These are phyloP conservation scores for Ploceus nigricollis DNA, from an alignment of 2,113 vertebrate species.

Conservation along the genomic window DNA sequence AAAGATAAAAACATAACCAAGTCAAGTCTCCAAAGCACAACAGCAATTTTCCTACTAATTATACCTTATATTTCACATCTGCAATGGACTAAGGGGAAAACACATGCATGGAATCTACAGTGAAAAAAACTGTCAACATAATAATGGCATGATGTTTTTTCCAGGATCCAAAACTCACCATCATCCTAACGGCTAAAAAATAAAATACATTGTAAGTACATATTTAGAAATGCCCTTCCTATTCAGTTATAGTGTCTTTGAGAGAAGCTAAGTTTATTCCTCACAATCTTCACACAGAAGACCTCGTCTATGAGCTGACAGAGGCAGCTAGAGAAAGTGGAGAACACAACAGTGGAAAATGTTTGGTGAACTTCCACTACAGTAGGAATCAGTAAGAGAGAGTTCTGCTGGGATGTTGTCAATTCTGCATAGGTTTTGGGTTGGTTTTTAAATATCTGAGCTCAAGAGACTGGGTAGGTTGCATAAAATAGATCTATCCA, in stretches of 20 bases:
- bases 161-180: neutral
- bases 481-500: neutral
- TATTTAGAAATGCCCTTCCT: neutral
- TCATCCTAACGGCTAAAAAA: neutral
- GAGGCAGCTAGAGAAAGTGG: neutral
- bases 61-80: neutral
- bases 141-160: neutral
- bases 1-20: neutral
- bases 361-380: neutral
- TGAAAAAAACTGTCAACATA: neutral
- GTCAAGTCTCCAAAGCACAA: neutral
- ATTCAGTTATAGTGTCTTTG: neutral
- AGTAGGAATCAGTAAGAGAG: neutral
- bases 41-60: neutral
- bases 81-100: neutral
- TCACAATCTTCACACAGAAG: neutral
- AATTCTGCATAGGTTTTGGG: neutral
- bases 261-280: neutral
- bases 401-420: neutral
- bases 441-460: neutral
- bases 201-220: neutral
- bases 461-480: neutral
- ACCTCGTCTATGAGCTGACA: neutral
- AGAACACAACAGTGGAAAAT: neutral
- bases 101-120: neutral